phyloP scores from a whole-genome alignment of 2,797 vertebrate species.

The Ctenopoma kingsleyae region DNA sequence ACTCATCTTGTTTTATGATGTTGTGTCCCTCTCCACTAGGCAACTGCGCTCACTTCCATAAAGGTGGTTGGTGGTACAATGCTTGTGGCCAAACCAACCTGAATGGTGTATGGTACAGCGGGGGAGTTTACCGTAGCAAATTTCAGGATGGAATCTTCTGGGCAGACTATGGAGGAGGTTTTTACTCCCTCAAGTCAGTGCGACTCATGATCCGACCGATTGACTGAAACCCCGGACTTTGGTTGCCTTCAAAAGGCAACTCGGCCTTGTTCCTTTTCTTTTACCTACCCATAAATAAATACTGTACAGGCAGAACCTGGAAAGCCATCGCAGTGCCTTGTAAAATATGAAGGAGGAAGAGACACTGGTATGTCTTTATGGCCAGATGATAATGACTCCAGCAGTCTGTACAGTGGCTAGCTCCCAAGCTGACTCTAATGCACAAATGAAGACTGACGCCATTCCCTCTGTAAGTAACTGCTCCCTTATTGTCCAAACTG shows the following conservation, averaged over 20 bases:
- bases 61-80: constrained; percentile 98
- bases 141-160: constrained; percentile 98
- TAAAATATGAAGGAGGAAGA: constrained; percentile 32
- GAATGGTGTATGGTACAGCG: constrained; percentile 95
- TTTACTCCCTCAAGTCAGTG: constrained; percentile 94
- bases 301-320: constrained; percentile 36
- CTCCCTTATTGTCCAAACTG: constrained; percentile 13
- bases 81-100: constrained; percentile 96
- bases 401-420: constrained; percentile 22
- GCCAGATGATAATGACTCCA: constrained; percentile 37
- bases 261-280: constrained; percentile 24
- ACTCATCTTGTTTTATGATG: constrained; percentile 5
- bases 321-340: constrained; percentile 25
- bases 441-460: constrained; percentile 44
- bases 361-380: constrained; percentile 19
- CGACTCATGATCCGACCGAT: constrained; percentile 98
- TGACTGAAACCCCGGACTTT: constrained; percentile 81
- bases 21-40: constrained; percentile 76
- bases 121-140: constrained; percentile 95
- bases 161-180: constrained; percentile 97
- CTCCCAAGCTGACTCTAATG: constrained; percentile 21
- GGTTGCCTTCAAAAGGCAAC: constrained; percentile 16
- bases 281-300: constrained; percentile 56
- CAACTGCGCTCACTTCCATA: constrained; percentile 97
- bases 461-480: constrained; percentile 27